phyloP scores from a whole-genome alignment of 2,113 vertebrate genomes.

The Blennius ocellaris region DNA sequence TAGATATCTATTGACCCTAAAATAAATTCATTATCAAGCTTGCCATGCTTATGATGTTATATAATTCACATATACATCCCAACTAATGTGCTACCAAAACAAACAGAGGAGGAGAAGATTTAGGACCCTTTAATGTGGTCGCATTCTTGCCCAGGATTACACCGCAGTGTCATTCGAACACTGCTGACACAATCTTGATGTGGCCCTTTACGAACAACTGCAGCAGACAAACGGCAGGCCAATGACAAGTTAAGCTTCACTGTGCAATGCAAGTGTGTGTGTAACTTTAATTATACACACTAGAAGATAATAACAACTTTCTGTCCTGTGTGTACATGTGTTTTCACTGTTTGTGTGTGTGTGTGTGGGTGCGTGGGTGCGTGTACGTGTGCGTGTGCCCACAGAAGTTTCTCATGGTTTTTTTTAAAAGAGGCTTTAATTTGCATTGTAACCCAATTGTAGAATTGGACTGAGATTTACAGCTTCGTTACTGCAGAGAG shows the following conservation, averaged over 20 bases:
- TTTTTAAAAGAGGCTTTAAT: conserved; percentile 34
- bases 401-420: conserved; percentile 2
- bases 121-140: conserved; percentile 38
- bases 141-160: conserved; percentile 49
- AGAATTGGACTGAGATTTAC: conserved; percentile 37
- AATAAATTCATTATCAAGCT: conserved; percentile 51
- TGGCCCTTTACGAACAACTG: conserved; percentile 2
- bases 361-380: too few relatives aligned
- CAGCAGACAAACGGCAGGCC: conserved; percentile 22
- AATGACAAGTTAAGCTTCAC: conserved; percentile 16
- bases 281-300: conserved; percentile 39
- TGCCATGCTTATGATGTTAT: conserved; percentile 16
- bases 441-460: conserved; percentile 19
- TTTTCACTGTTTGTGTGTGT: too few relatives aligned
- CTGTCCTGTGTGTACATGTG: too few relatives aligned
- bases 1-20: conserved; percentile 16
- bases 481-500: conserved; percentile 20
- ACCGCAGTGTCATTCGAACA: conserved; percentile 16
- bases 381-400: not conserved
- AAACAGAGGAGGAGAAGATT: conserved; percentile 29
- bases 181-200: conserved; percentile 10
- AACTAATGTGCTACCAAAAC: conserved; percentile 51
- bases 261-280: conserved; percentile 3
- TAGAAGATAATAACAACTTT: not conserved
- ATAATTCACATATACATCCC: conserved; percentile 44